These are phyloP conservation scores for Tipula helvola DNA, from an alignment of 2,888 invertebrate species.

Conservation along the genomic window DNA sequence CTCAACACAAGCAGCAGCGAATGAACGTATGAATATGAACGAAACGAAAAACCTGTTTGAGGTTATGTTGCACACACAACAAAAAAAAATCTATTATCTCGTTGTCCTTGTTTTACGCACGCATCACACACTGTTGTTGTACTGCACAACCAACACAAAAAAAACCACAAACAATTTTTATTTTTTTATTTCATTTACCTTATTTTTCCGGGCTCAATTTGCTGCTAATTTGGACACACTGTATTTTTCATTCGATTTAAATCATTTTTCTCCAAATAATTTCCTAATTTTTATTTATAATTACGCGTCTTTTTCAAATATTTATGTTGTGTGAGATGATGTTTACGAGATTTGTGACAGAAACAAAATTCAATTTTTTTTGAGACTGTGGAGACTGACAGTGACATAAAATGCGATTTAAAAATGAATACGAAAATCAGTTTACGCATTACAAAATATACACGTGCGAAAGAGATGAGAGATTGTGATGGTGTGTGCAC, in stretches of 20 bases:
- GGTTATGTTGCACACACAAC: not conserved
- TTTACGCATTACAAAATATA: not conserved
- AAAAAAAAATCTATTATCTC: not conserved
- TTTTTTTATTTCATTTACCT: not conserved
- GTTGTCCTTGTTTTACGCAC: not conserved
- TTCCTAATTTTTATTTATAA: not conserved
- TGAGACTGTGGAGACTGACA: not conserved
- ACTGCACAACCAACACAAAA: not conserved
- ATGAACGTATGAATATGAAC: not conserved
- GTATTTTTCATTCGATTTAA: not conserved
- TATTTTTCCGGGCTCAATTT: not conserved
- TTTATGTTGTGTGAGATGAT: not conserved
- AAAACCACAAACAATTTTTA: not conserved
- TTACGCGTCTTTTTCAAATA: not conserved
- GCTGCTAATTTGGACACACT: not conserved
- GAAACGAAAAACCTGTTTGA: not conserved
- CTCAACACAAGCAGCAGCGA: not conserved
- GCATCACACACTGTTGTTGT: not conserved
- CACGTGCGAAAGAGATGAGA: not conserved
- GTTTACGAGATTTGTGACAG: not conserved
- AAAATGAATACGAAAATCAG: not conserved
- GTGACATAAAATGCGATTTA: not conserved
- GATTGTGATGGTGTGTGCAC: not conserved
- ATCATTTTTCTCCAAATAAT: not conserved
- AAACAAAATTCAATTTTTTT: not conserved